phyloP scores from a whole-genome alignment of 2,113 vertebrate species.

The Esox niger region DNA sequence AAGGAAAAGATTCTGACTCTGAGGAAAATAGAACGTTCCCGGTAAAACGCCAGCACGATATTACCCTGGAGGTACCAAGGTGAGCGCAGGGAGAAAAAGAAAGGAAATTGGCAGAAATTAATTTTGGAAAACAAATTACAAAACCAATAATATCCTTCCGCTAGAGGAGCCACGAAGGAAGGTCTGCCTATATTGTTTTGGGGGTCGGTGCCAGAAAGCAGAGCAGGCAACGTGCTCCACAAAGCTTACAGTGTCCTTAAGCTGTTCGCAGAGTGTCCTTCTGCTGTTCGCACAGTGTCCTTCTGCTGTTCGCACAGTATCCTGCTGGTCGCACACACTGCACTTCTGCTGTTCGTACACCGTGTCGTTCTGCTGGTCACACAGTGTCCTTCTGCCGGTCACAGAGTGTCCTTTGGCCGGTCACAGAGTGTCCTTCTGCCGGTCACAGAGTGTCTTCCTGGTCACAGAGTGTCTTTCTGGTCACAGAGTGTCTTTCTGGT shows the following conservation, averaged over 20 bases:
- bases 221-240: not conserved
- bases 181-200: constrained; percentile 8
- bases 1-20: not conserved
- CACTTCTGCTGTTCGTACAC: too few species aligned
- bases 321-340: too few species aligned
- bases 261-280: not conserved
- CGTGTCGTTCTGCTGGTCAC: too few species aligned
- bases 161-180: constrained; percentile 3
- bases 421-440: too few species aligned
- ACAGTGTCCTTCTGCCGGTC: too few species aligned
- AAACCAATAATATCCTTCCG: constrained; percentile 19
- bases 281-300: too few species aligned
- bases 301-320: too few species aligned
- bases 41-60: not conserved
- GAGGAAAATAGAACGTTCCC: not conserved
- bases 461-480: too few species aligned
- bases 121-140: constrained; percentile 24
- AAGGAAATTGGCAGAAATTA: constrained; percentile 16
- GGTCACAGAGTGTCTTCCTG: too few species aligned
- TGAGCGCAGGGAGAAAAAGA: not conserved
- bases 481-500: too few species aligned
- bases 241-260: not conserved
- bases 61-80: constrained; percentile 3
- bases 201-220: not conserved
- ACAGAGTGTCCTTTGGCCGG: too few species aligned